A percentile compares a stretch with the other conserved stretches of the same genome.
phyloP scores from a whole-genome alignment of 2,888 invertebrate species.

The Zeuzera pyrina region DNA sequence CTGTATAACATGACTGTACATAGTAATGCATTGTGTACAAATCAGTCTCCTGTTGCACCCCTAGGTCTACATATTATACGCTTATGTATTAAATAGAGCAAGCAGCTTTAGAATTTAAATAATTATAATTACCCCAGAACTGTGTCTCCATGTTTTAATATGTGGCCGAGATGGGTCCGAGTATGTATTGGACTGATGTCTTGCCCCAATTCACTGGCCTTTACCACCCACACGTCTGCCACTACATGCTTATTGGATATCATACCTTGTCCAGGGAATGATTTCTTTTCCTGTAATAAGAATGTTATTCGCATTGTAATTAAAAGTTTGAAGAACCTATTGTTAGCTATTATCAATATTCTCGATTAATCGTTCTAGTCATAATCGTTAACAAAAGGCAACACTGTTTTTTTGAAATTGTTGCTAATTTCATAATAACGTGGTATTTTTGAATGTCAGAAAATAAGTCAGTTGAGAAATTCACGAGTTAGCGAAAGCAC shows the following conservation, averaged over 20 bases:
- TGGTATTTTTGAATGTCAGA: too few species aligned
- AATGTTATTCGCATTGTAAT: not conserved
- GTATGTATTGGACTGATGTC: slow-evolving; percentile 88
- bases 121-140: slow-evolving; percentile 82
- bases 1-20: too few species aligned
- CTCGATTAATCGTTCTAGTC: too few species aligned
- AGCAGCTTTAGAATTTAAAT: slow-evolving; percentile 6
- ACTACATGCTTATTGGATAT: slow-evolving; percentile 90
- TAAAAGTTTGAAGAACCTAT: slow-evolving; percentile 1
- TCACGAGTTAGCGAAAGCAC: too few species aligned
- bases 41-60: too few species aligned
- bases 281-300: slow-evolving; percentile 76
- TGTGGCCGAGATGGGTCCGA: slow-evolving; percentile 94
- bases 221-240: slow-evolving; percentile 95
- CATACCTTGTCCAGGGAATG: slow-evolving; percentile 90
- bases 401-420: slow-evolving; percentile 7
- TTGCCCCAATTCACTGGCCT: slow-evolving; percentile 87
- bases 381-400: slow-evolving; percentile 5
- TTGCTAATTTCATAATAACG: too few species aligned
- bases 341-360: too few species aligned
- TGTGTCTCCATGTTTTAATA: slow-evolving; percentile 93
- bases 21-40: too few species aligned
- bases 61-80: too few species aligned
- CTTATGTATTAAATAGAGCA: too few species aligned
- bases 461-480: too few species aligned